Evolutionary conservation across 2,113 vertebrate species (phyloP).

Genomic region (Protomyctophum bolini): DNA sequence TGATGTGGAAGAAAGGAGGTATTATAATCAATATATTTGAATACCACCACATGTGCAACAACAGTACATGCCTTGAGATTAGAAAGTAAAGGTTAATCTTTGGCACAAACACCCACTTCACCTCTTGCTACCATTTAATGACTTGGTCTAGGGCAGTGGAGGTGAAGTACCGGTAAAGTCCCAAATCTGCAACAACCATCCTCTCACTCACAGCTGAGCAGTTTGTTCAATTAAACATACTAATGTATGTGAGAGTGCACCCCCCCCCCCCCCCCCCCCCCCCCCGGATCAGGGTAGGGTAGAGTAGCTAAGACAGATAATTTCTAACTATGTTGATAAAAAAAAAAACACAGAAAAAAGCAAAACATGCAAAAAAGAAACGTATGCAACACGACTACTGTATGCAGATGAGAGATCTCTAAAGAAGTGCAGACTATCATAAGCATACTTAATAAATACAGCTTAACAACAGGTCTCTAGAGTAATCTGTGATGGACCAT

Average conservation of each 20-base stretch:
- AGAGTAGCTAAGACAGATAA: too few relatives aligned
- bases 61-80: neutral
- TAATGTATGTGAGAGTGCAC: neutral
- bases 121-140: neutral
- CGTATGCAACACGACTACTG: slow-evolving; percentile 33
- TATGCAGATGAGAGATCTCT: slow-evolving; percentile 47
- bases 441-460: slow-evolving; percentile 33
- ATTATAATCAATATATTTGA: neutral
- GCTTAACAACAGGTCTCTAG: slow-evolving; percentile 44
- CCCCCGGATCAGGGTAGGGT: too few relatives aligned
- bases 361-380: slow-evolving; percentile 52
- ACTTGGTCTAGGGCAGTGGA: neutral
- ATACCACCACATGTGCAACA: neutral
- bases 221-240: neutral
- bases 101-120: neutral
- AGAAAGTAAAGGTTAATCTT: too few relatives aligned
- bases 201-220: neutral
- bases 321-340: neutral
- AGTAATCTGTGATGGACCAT: slow-evolving; percentile 41
- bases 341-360: slow-evolving; percentile 38
- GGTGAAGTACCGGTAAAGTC: neutral
- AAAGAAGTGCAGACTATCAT: slow-evolving; percentile 34
- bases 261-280: neutral
- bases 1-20: neutral
- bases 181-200: neutral